Percentiles rank a stretch among this genome's conserved stretches.
Conservation (phyloP, 2,888 invertebrate genomes). For the Marronus borbonicus region DNA sequence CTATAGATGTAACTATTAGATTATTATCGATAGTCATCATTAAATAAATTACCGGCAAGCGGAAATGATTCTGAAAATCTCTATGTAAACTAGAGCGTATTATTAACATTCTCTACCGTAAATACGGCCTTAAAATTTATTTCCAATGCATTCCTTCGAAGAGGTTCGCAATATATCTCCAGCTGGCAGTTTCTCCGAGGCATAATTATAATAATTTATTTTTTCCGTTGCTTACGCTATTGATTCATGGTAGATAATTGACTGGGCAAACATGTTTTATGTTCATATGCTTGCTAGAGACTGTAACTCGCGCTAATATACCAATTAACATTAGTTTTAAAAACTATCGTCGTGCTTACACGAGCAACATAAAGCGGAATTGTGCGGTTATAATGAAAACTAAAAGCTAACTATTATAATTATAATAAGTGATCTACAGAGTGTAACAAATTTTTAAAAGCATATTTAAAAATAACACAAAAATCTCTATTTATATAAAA, state of each 20-base stretch:
- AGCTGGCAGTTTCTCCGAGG: conserved; percentile 8
- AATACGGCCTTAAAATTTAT: conserved; percentile 11
- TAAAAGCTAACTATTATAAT: conserved; percentile 26
- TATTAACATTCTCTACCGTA: conserved; percentile 30
- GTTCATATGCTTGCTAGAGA: not conserved
- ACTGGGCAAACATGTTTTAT: conserved; percentile 23
- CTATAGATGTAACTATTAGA: not conserved
- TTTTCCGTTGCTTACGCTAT: conserved; percentile 20
- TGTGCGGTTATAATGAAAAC: conserved; percentile 38
- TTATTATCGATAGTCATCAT: conserved; percentile 10
- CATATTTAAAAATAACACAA: too few relatives aligned
- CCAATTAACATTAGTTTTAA: conserved; percentile 62
- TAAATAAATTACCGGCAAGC: conserved; percentile 29
- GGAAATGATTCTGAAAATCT: conserved; percentile 30
- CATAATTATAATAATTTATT: conserved; percentile 39
- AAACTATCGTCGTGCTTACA: conserved; percentile 33
- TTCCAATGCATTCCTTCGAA: not conserved
- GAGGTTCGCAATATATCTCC: conserved; percentile 23
- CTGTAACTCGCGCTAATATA: conserved; percentile 44
- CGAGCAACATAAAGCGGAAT: conserved; percentile 24
- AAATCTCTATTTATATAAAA: too few relatives aligned
- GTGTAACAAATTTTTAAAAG: conserved; percentile 17
- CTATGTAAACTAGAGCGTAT: conserved; percentile 24
- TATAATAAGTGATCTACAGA: conserved; percentile 24
- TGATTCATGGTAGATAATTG: conserved; percentile 38